Evolutionary conservation across 2,113 vertebrate species (phyloP).

Genomic region (Ranitomeya imitator): DNA sequence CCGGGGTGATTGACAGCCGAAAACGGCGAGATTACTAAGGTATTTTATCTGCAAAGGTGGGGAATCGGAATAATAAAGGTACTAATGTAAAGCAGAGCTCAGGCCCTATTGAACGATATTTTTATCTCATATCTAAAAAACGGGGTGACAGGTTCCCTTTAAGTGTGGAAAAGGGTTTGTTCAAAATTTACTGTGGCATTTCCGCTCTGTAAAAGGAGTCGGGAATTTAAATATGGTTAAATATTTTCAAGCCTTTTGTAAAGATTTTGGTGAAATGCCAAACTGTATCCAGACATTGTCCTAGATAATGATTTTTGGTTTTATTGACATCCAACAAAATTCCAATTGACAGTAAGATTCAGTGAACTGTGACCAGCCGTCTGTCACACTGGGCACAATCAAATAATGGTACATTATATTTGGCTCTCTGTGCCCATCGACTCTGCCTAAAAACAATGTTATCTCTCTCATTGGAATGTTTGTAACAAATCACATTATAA

Average conservation of each 20-base stretch:
- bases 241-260: background rate
- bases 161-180: no score
- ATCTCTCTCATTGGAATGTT: slow-evolving; percentile 10
- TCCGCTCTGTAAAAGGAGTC: no score
- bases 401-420: slow-evolving; percentile 6
- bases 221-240: background rate
- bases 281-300: background rate
- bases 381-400: slow-evolving; percentile 1
- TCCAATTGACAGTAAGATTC: slow-evolving; percentile 21
- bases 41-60: no score
- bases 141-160: no score
- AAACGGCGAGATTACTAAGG: no score
- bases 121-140: no score
- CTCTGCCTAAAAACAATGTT: background rate
- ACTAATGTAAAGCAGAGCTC: no score
- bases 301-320: background rate
- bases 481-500: slow-evolving; percentile 40
- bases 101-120: no score
- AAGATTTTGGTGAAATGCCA: background rate
- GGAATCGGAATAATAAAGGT: no score
- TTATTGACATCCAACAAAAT: slow-evolving; percentile 13
- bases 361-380: slow-evolving; percentile 9
- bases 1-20: no score
- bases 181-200: no score
- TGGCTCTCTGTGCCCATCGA: background rate